These are phyloP conservation scores for Ceramica pisi DNA, from an alignment of 2,888 invertebrate genomes.

Conservation along the genomic window DNA sequence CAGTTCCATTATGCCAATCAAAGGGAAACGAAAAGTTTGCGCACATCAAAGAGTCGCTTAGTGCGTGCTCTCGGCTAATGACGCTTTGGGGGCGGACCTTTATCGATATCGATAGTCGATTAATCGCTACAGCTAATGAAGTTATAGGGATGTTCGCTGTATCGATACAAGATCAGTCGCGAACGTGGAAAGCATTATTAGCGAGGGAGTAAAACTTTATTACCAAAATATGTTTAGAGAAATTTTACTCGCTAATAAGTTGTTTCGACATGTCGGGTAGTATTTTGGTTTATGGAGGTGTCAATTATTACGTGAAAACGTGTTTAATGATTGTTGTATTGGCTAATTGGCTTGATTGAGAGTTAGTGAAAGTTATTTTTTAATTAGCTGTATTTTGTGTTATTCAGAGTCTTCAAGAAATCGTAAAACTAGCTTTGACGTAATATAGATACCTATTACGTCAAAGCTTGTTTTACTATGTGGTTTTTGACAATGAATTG, in stretches of 20 bases:
- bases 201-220: slow-evolving; percentile 41
- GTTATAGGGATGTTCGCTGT: slow-evolving; percentile 55
- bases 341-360: not conserved
- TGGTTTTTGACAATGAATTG: not conserved
- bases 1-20: slow-evolving; percentile 89
- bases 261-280: slow-evolving; percentile 9
- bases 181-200: slow-evolving; percentile 42
- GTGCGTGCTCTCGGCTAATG: slow-evolving; percentile 79
- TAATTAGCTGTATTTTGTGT: not conserved
- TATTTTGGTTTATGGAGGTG: slow-evolving; percentile 37
- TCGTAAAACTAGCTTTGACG: no score
- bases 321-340: slow-evolving; percentile 34
- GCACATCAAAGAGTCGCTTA: slow-evolving; percentile 88
- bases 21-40: slow-evolving; percentile 88
- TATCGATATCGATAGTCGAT: slow-evolving; percentile 67
- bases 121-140: slow-evolving; percentile 60
- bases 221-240: slow-evolving; percentile 26
- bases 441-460: no score
- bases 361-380: slow-evolving; percentile 1
- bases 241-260: slow-evolving; percentile 35
- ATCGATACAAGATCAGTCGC: slow-evolving; percentile 55
- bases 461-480: not conserved
- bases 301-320: slow-evolving; percentile 20
- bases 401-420: not conserved
- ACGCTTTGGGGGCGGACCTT: slow-evolving; percentile 73